Conservation (phyloP, 2,888 invertebrate species). For the Agonum fuliginosum region DNA sequence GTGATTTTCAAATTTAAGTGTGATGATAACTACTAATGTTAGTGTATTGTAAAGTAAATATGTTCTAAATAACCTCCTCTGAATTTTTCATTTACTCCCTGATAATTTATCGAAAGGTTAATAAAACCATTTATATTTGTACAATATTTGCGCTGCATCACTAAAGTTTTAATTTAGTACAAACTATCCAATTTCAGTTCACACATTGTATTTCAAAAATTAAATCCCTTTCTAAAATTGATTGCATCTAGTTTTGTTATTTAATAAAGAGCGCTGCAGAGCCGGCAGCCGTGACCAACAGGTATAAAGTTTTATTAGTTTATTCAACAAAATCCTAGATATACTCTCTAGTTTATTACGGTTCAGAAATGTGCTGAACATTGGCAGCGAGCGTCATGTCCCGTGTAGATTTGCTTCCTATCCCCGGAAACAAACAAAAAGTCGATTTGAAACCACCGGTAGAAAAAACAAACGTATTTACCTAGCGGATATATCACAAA, state of each 20-base stretch:
- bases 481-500: conserved; percentile 58
- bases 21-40: too few relatives aligned
- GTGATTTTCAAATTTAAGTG: too few relatives aligned
- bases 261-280: too few relatives aligned
- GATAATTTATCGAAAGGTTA: too few relatives aligned
- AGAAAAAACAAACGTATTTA: conserved; percentile 56
- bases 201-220: conserved; percentile 10
- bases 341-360: conserved; percentile 44
- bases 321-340: conserved; percentile 46
- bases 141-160: too few relatives aligned
- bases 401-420: conserved; percentile 13
- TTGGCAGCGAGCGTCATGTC: conserved; percentile 21
- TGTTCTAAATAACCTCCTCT: too few relatives aligned
- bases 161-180: too few relatives aligned
- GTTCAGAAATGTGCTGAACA: conserved; percentile 36
- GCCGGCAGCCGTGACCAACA: conserved; percentile 31
- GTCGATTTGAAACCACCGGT: conserved; percentile 32
- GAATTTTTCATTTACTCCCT: too few relatives aligned
- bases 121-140: too few relatives aligned
- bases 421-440: conserved; percentile 24
- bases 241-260: neutral
- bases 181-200: too few relatives aligned
- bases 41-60: too few relatives aligned
- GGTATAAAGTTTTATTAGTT: conserved; percentile 47
- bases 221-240: conserved; percentile 5